phyloP scores from a whole-genome alignment of 1,140 invertebrate genomes.

The Diplogasteroides magnus region DNA sequence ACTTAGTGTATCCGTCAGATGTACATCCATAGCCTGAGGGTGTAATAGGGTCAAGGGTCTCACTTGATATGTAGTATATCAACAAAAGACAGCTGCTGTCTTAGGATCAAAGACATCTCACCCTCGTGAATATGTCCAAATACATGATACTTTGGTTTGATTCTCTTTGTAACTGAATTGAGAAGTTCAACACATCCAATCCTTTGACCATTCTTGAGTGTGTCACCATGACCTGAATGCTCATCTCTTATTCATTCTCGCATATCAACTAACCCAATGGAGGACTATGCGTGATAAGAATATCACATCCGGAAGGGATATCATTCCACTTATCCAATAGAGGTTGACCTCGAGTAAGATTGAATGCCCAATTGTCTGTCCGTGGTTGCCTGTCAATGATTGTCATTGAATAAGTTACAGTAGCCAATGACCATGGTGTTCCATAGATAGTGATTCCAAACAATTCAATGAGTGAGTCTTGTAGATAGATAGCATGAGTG shows the following conservation, averaged over 20 bases:
- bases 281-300: constrained; percentile 71
- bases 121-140: constrained; percentile 83
- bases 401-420: not conserved
- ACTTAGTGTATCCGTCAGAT: constrained; percentile 75
- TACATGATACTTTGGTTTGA: constrained; percentile 77
- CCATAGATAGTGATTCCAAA: constrained; percentile 78
- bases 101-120: too few relatives aligned
- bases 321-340: constrained; percentile 74
- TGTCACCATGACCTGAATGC: constrained; percentile 50
- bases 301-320: constrained; percentile 72
- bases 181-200: constrained; percentile 80
- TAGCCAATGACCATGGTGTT: constrained; percentile 68
- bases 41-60: constrained; percentile 1
- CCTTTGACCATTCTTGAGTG: constrained; percentile 62
- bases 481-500: constrained; percentile 73
- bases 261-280: constrained; percentile 65
- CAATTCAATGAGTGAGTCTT: constrained; percentile 67
- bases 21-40: constrained; percentile 58
- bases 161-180: constrained; percentile 69
- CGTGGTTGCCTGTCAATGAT: constrained; percentile 68
- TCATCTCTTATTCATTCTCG: constrained; percentile 32
- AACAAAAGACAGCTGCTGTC: constrained; percentile 1
- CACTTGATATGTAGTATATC: not conserved
- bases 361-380: constrained; percentile 78
- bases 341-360: constrained; percentile 65